Percentiles rank a stretch among this genome's conserved stretches.
phyloP scores from a whole-genome alignment of 2,888 invertebrate genomes.

The Smittia aterrima region DNA sequence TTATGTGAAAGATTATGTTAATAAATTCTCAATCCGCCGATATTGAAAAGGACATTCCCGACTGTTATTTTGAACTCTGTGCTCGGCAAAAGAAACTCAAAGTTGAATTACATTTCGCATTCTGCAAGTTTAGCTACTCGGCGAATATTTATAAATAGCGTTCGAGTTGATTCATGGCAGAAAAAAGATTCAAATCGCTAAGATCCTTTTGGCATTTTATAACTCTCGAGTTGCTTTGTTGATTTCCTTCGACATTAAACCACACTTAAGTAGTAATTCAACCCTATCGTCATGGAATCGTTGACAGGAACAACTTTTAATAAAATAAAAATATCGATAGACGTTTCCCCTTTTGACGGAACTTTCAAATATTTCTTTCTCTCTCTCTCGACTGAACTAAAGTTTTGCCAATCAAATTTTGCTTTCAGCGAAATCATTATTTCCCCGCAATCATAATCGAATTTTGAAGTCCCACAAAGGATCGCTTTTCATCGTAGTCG shows the following conservation, averaged over 20 bases:
- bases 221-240: too few species aligned
- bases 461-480: not conserved
- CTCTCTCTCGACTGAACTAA: not conserved
- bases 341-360: too few species aligned
- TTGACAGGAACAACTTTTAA: not conserved
- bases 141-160: not conserved
- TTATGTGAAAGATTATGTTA: conserved; percentile 41
- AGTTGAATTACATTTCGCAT: too few species aligned
- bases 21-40: not conserved
- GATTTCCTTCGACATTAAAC: conserved; percentile 31
- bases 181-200: not conserved
- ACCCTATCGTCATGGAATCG: conserved; percentile 25
- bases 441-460: not conserved
- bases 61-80: not conserved
- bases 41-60: too few species aligned
- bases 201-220: too few species aligned
- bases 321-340: too few species aligned
- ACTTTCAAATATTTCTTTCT: not conserved
- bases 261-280: conserved; percentile 25
- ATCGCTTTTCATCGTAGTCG: not conserved
- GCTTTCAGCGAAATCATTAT: too few species aligned
- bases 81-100: too few species aligned
- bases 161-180: not conserved
- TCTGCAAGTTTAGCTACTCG: too few species aligned
- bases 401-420: too few species aligned